Evolutionary conservation across 2,113 vertebrate genomes (phyloP).

Genomic region (Smithornis capensis): DNA sequence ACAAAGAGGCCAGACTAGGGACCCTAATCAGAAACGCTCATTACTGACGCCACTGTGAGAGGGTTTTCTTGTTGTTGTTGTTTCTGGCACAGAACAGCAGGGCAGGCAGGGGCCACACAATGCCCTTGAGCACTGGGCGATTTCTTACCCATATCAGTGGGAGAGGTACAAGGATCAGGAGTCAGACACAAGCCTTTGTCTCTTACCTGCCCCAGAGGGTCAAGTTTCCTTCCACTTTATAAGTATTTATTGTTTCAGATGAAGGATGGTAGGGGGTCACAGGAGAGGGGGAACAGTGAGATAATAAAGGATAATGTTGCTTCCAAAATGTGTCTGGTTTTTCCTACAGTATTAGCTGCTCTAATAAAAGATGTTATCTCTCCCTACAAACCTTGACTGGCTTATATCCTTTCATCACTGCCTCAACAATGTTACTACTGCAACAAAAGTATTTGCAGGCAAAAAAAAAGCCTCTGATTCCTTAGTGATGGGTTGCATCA

Average conservation of each 20-base stretch:
- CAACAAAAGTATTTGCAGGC: constrained; percentile 18
- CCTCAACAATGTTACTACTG: neutral
- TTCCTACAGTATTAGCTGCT: constrained; percentile 35
- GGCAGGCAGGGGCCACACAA: neutral
- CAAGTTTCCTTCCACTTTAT: constrained; percentile 59
- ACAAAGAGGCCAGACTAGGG: neutral
- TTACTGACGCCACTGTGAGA: neutral
- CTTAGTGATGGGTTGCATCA: neutral
- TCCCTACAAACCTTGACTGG: constrained; percentile 40
- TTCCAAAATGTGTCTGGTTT: constrained; percentile 58
- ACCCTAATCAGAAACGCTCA: neutral
- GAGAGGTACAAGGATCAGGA: constrained; percentile 12
- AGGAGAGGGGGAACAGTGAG: neutral
- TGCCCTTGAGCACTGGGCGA: constrained; percentile 9
- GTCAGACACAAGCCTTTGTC: constrained; percentile 58
- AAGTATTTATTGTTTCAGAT: constrained; percentile 66
- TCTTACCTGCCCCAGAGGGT: constrained; percentile 62
- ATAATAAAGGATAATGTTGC: constrained; percentile 59
- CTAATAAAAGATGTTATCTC: constrained; percentile 61
- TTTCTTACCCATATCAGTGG: neutral
- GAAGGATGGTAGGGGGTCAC: constrained; percentile 42
- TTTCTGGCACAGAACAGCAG: constrained; percentile 31
- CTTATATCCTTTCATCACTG: constrained; percentile 11
- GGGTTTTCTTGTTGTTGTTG: constrained; percentile 2
- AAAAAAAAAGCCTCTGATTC: neutral